Conservation (phyloP, 2,113 vertebrate species). For the Vimba vimba region DNA sequence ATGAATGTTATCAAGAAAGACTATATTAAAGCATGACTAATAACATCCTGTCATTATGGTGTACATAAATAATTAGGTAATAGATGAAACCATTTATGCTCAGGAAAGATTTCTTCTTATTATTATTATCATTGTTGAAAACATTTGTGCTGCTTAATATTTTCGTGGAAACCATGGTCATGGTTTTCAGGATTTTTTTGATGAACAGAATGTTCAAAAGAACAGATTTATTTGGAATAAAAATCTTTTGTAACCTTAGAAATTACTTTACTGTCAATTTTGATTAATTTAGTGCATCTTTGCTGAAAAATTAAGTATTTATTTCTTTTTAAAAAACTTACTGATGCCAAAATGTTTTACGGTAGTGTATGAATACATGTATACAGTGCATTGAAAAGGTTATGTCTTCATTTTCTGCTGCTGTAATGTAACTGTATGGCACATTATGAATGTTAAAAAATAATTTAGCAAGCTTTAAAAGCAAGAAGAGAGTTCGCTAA, state of each 20-base stretch:
- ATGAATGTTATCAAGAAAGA: not conserved
- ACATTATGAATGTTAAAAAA: not conserved
- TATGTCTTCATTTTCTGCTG: not conserved
- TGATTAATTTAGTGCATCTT: not conserved
- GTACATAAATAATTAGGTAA: not conserved
- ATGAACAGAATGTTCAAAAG: not conserved
- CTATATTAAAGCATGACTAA: not conserved
- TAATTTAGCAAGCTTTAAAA: conserved; percentile 18
- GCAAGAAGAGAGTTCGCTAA: not conserved
- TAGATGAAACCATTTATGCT: not conserved
- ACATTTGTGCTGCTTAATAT: not conserved
- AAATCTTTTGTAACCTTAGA: too few species aligned
- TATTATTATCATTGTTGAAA: not conserved
- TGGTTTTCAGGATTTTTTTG: not conserved
- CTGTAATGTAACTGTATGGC: not conserved
- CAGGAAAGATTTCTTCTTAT: not conserved
- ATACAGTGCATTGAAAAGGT: not conserved
- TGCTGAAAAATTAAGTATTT: not conserved
- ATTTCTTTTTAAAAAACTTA: not conserved
- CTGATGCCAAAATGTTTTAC: not conserved
- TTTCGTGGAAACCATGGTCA: too few species aligned
- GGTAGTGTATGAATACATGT: not conserved
- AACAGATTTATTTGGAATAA: not conserved
- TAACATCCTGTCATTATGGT: not conserved
- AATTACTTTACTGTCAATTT: too few species aligned